A percentile compares a stretch with the other conserved stretches of the same genome.
Evolutionary conservation across 2,888 invertebrate genomes (phyloP).

Genomic region (Lissonota sp.): DNA sequence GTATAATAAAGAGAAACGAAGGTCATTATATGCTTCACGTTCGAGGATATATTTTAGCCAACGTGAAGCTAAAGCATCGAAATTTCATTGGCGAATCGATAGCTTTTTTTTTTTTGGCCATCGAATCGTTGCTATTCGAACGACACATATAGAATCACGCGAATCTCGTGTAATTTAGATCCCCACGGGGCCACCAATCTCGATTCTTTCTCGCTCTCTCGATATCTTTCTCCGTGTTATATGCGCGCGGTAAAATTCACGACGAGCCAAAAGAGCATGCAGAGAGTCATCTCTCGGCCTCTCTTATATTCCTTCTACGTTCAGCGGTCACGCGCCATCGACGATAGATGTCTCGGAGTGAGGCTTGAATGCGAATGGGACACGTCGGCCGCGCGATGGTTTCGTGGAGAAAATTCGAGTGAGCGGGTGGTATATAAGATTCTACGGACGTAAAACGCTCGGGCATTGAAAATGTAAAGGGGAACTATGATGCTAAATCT

Average conservation of each 20-base stretch:
- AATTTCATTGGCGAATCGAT: conserved; percentile 42
- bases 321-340: conserved; percentile 49
- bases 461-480: conserved; percentile 71
- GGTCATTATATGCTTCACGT: conserved; percentile 6
- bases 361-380: conserved; percentile 38
- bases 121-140: not conserved
- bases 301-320: conserved; percentile 15
- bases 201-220: not conserved
- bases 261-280: conserved; percentile 23
- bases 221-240: conserved; percentile 6
- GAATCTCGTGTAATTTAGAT: not conserved
- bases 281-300: conserved; percentile 1
- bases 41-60: conserved; percentile 18
- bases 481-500: conserved; percentile 71
- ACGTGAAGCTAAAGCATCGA: not conserved
- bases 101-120: not conserved
- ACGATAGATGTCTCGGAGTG: conserved; percentile 34
- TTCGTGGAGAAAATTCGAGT: not conserved
- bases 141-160: not conserved
- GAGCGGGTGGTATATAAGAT: conserved; percentile 33
- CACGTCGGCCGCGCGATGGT: conserved; percentile 15
- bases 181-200: not conserved
- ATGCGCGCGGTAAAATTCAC: conserved; percentile 42
- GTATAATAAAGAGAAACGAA: conserved; percentile 2
- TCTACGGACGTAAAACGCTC: conserved; percentile 64